Percentiles rank a stretch among this genome's conserved stretches.
These are phyloP conservation scores for Aphrocallistes beatrix DNA, from an alignment of 37 sponge, comb jelly and placozoan species.

Conservation along the genomic window DNA sequence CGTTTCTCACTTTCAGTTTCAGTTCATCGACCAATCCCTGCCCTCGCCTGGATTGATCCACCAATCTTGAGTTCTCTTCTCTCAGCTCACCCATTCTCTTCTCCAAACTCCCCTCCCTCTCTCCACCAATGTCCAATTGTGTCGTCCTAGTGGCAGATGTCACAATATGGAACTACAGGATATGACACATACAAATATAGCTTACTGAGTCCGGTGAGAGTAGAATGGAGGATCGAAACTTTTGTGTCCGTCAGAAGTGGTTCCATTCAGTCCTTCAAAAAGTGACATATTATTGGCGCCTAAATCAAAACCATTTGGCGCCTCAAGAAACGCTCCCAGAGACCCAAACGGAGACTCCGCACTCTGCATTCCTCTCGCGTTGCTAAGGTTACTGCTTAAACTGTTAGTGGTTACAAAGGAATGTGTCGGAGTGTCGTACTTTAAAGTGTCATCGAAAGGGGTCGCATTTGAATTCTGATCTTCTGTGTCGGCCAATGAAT, in stretches of 20 bases:
- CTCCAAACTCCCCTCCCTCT: slow-evolving; percentile 3
- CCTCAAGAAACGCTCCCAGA: too few relatives aligned
- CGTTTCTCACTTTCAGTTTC: background rate
- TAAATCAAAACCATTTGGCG: too few relatives aligned
- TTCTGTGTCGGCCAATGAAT: background rate
- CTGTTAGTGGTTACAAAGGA: background rate
- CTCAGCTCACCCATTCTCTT: background rate
- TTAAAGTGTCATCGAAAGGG: background rate
- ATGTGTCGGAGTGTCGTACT: slow-evolving; percentile 17
- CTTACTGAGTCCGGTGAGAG: too few relatives aligned
- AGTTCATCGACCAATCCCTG: background rate
- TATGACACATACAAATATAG: too few relatives aligned
- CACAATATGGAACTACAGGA: too few relatives aligned
- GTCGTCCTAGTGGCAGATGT: slow-evolving; percentile 8
- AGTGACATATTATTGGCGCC: background rate
- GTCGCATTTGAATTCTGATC: background rate
- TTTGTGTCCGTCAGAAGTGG: background rate
- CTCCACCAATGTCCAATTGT: background rate
- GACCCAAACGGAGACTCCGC: background rate
- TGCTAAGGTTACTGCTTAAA: background rate
- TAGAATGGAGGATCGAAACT: too few relatives aligned
- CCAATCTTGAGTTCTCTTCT: background rate
- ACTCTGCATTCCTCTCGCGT: background rate
- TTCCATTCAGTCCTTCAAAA: background rate
- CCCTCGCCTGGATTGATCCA: background rate